These are phyloP conservation scores for Brachyistius frenatus DNA, from an alignment of 2,113 vertebrate genomes.

Conservation along the genomic window DNA sequence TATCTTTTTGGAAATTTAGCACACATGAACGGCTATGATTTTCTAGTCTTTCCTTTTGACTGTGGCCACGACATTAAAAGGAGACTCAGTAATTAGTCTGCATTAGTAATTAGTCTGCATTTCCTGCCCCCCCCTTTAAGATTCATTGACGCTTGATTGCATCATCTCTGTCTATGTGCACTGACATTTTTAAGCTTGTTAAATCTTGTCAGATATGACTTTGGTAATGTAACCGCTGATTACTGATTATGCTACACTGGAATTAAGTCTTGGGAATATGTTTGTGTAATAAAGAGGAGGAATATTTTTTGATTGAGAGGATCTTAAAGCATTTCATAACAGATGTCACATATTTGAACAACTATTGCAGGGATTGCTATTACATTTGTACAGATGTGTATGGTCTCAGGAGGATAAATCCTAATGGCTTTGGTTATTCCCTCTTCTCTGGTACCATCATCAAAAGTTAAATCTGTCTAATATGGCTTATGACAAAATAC, in stretches of 20 bases:
- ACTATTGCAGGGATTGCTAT: not conserved
- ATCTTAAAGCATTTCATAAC: too few species aligned
- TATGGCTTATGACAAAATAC: not conserved
- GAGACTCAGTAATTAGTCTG: conserved; percentile 45
- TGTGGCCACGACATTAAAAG: conserved; percentile 16
- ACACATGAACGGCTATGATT: conserved; percentile 29
- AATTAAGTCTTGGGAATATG: not conserved
- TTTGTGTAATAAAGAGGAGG: not conserved
- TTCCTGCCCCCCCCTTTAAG: conserved; percentile 49
- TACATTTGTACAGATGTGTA: not conserved
- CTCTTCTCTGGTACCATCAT: not conserved
- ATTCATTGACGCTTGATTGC: conserved; percentile 46
- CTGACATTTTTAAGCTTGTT: conserved; percentile 31
- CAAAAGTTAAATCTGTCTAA: not conserved
- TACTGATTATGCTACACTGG: not conserved
- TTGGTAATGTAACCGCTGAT: conserved; percentile 23
- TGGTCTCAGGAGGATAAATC: not conserved
- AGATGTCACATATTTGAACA: too few species aligned
- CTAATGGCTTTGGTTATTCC: not conserved
- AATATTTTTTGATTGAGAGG: too few species aligned
- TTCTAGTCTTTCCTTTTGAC: conserved; percentile 37
- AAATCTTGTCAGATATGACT: conserved; percentile 27
- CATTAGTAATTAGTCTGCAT: conserved; percentile 55
- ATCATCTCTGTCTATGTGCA: conserved; percentile 35
- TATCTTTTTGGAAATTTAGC: conserved; percentile 35